Conservation (phyloP, 2,113 vertebrate genomes). For the Eurystomus gularis region DNA sequence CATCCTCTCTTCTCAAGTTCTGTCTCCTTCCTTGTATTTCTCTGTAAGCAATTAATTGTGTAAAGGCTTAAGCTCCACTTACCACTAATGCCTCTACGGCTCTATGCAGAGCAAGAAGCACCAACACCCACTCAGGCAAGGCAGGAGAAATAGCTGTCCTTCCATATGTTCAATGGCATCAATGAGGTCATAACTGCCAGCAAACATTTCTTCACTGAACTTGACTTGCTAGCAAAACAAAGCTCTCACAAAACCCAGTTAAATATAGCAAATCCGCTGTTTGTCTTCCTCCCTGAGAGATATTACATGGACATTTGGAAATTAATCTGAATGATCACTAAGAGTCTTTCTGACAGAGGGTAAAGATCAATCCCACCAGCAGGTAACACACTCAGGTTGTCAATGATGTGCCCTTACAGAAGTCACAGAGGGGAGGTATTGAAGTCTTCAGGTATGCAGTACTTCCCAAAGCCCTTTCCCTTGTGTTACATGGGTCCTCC, state of each 20-base stretch:
- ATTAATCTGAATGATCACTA: background rate
- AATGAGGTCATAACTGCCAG: background rate
- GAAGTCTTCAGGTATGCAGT: background rate
- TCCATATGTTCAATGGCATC: background rate
- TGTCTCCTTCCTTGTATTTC: constrained; percentile 25
- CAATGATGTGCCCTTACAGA: background rate
- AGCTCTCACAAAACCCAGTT: background rate
- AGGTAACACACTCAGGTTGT: background rate
- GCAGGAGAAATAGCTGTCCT: background rate
- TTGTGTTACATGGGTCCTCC: background rate
- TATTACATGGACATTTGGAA: background rate
- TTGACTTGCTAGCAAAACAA: background rate
- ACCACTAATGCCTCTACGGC: background rate
- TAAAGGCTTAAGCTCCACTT: background rate
- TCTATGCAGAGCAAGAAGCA: background rate
- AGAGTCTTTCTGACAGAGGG: background rate
- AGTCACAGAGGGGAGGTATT: background rate
- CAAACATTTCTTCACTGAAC: background rate
- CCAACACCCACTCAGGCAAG: background rate
- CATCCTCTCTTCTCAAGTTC: background rate
- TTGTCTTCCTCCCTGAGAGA: background rate
- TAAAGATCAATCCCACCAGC: background rate
- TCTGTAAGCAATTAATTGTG: background rate
- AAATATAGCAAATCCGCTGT: background rate
- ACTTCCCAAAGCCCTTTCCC: background rate